Evolutionary conservation across 2,888 invertebrate species (phyloP).

Genomic region (Rhaphigaster nebulosa): DNA sequence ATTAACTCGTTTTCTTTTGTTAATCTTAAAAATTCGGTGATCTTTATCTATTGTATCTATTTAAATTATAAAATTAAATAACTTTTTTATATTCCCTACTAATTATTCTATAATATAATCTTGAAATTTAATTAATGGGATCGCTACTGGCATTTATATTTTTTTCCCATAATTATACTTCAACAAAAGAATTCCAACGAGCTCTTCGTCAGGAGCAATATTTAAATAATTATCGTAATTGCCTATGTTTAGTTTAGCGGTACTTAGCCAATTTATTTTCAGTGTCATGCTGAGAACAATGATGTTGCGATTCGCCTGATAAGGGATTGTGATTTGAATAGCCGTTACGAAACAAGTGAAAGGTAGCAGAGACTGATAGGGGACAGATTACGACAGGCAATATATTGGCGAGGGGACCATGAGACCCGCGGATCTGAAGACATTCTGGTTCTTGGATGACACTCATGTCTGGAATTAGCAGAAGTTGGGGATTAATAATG

Average conservation of each 20-base stretch:
- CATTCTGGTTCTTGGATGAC: background rate
- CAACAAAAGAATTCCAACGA: background rate
- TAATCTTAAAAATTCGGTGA: no score
- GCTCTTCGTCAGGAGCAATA: background rate
- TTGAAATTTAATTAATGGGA: background rate
- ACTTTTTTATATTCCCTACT: background rate
- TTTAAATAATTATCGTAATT: background rate
- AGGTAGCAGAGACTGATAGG: background rate
- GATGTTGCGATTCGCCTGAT: background rate
- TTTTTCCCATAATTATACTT: background rate
- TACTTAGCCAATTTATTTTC: constrained; percentile 7
- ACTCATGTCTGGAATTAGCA: background rate
- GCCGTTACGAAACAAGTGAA: background rate
- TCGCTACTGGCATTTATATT: background rate
- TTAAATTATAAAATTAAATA: background rate
- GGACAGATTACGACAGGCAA: background rate
- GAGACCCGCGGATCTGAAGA: background rate
- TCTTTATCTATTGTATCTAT: no score
- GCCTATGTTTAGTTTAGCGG: background rate
- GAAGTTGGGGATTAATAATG: background rate
- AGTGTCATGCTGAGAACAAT: constrained; percentile 14
- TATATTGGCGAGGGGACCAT: background rate
- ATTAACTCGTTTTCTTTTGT: no score
- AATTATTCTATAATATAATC: background rate
- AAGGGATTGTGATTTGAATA: background rate